Evolutionary conservation across 1,140 invertebrate genomes (phyloP).

Genomic region (Zaprionus gabonicus): DNA sequence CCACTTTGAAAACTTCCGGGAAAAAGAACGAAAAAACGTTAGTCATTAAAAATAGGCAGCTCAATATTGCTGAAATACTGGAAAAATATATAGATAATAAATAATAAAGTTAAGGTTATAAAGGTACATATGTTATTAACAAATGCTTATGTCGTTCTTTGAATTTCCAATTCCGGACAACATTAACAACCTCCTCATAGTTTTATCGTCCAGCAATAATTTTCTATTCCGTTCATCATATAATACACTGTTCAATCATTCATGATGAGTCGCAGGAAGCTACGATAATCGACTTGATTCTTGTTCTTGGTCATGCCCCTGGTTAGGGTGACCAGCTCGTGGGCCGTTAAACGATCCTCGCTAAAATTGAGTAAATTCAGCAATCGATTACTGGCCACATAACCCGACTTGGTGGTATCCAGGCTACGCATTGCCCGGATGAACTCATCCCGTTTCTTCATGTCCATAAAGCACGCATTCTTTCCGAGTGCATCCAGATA

Average conservation of each 20-base stretch:
- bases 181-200: background rate
- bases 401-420: conserved; percentile 26
- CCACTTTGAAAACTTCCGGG: too few relatives aligned
- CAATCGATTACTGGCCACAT: conserved; percentile 17
- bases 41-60: too few relatives aligned
- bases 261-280: conserved; percentile 57
- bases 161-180: background rate
- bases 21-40: too few relatives aligned
- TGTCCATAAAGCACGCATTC: conserved; percentile 52
- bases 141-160: too few relatives aligned
- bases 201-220: background rate
- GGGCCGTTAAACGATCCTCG: conserved; percentile 30
- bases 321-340: conserved; percentile 43
- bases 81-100: too few relatives aligned
- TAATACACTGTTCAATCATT: conserved; percentile 38
- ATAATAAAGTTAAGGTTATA: too few relatives aligned
- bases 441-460: conserved; percentile 43
- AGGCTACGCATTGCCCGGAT: conserved; percentile 28
- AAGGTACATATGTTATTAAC: too few relatives aligned
- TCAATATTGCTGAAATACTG: too few relatives aligned
- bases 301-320: conserved; percentile 34
- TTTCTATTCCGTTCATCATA: background rate
- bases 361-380: conserved; percentile 39
- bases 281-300: conserved; percentile 40
- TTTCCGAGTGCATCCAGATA: conserved; percentile 56